phyloP scores from a whole-genome alignment of 1,140 invertebrate genomes.

The Frieseomelitta varia region DNA sequence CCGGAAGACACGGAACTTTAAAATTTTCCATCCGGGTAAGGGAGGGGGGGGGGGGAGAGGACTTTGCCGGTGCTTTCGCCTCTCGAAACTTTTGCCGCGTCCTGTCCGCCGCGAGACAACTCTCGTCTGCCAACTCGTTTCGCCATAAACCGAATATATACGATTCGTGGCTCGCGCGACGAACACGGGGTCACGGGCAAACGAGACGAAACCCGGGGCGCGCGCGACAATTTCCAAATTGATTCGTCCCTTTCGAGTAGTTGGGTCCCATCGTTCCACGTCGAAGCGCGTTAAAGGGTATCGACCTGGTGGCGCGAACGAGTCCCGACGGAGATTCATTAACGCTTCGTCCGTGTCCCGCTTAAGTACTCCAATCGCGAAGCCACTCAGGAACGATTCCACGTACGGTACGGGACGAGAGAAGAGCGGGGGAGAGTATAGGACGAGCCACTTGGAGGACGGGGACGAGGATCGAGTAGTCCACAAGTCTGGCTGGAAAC shows the following conservation, averaged over 20 bases:
- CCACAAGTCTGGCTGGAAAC: slow-evolving; percentile 61
- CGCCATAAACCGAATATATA: neutral
- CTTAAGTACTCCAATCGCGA: slow-evolving; percentile 70
- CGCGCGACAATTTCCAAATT: slow-evolving; percentile 48
- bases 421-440: neutral
- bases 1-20: slow-evolving; percentile 11
- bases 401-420: slow-evolving; percentile 30
- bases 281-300: slow-evolving; percentile 47
- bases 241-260: slow-evolving; percentile 52
- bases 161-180: neutral
- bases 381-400: slow-evolving; percentile 71
- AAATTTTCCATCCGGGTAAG: neutral
- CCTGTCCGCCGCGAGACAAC: neutral
- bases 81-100: neutral
- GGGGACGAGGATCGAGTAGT: slow-evolving; percentile 51
- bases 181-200: neutral
- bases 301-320: slow-evolving; percentile 56
- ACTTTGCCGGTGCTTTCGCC: neutral
- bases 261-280: neutral
- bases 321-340: slow-evolving; percentile 68
- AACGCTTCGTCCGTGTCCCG: slow-evolving; percentile 67
- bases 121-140: neutral
- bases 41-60: too few relatives aligned
- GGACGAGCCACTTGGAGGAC: slow-evolving; percentile 38
- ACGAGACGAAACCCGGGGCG: neutral